These are phyloP conservation scores for Melanostoma scalare DNA, from an alignment of 2,888 invertebrate species.

Conservation along the genomic window DNA sequence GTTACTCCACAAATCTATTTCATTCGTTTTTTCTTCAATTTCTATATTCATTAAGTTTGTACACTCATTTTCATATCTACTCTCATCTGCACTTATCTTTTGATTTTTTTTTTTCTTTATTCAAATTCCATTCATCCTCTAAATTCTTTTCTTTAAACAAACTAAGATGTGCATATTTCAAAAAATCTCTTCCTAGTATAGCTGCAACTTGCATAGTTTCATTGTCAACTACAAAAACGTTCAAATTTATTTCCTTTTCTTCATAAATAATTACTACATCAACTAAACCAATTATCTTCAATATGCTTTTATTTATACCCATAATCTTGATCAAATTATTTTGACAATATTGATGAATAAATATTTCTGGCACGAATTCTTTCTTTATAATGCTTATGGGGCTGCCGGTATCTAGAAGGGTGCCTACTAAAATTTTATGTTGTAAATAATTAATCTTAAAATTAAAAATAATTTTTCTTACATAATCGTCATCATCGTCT, in stretches of 20 bases:
- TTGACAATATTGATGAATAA: neutral
- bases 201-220: no score
- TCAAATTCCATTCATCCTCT: no score
- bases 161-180: no score
- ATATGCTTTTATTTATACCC: no score
- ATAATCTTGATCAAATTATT: no score
- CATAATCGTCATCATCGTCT: neutral
- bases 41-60: no score
- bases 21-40: no score
- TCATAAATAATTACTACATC: slow-evolving; percentile 9
- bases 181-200: no score
- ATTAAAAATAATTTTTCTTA: slow-evolving; percentile 6
- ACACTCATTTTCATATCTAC: no score
- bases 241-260: slow-evolving; percentile 16
- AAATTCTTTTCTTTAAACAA: no score
- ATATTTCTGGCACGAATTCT: neutral
- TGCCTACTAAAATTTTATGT: neutral
- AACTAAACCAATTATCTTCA: no score
- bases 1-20: no score
- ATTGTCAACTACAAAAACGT: neutral
- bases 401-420: neutral
- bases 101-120: neutral
- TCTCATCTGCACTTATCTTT: neutral
- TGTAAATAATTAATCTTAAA: neutral
- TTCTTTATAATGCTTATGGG: neutral